phyloP scores from a whole-genome alignment of 2,888 invertebrate species.

The Polydrusus pterygomalis region DNA sequence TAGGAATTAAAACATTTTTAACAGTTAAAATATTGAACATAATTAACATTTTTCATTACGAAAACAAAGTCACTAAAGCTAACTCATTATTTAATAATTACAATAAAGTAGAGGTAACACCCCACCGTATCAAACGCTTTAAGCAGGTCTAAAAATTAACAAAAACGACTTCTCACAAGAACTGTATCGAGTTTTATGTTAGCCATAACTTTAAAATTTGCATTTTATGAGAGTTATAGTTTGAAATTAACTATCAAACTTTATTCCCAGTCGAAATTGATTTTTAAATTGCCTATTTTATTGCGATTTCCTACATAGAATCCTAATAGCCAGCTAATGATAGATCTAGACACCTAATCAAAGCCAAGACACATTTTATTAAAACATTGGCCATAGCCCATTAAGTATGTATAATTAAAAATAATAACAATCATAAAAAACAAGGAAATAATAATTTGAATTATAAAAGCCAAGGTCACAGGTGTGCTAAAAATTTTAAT shows the following conservation, averaged over 20 bases:
- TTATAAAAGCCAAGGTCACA: slow-evolving; percentile 30
- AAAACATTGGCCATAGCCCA: neutral
- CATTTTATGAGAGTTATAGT: neutral
- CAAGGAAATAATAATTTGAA: slow-evolving; percentile 27
- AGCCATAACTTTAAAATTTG: neutral
- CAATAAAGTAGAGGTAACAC: too few relatives aligned
- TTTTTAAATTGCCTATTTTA: neutral
- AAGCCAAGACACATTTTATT: slow-evolving; percentile 11
- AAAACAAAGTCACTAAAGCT: too few relatives aligned
- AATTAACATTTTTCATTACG: too few relatives aligned
- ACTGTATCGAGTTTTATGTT: neutral
- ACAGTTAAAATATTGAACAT: too few relatives aligned
- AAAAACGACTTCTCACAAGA: neutral
- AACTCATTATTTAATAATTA: too few relatives aligned
- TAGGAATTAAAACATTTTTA: too few relatives aligned
- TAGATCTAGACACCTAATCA: neutral
- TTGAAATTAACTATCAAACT: neutral
- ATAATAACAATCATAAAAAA: slow-evolving; percentile 31
- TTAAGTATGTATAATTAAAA: slow-evolving; percentile 14
- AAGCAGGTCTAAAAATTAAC: neutral
- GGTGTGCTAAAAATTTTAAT: slow-evolving; percentile 25
- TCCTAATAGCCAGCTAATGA: neutral
- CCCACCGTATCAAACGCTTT: neutral
- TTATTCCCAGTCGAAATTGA: neutral
- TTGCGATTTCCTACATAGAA: neutral